These are phyloP conservation scores for Phrynocephalus guinanensis DNA, from an alignment of 2,797 vertebrate species.

Conservation along the genomic window DNA sequence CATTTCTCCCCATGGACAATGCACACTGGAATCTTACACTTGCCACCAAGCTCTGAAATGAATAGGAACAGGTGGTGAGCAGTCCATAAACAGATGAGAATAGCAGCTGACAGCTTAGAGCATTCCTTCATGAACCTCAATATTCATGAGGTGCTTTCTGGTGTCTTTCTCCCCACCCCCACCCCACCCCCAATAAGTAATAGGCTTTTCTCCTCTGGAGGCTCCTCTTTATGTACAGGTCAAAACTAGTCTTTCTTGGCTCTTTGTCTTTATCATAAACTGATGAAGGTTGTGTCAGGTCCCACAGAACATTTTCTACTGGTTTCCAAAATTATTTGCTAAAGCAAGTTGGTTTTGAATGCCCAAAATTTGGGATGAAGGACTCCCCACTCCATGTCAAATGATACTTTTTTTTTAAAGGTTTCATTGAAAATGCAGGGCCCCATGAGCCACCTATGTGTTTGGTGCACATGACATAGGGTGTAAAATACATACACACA, in stretches of 20 bases:
- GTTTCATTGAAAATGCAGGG: background rate
- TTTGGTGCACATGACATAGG: too few species aligned
- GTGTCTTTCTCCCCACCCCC: background rate
- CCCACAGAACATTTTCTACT: background rate
- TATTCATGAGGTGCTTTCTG: background rate
- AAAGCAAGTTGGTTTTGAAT: background rate
- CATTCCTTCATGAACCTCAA: accelerated
- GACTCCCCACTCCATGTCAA: too few species aligned
- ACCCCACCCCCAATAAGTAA: too few species aligned
- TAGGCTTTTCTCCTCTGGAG: background rate
- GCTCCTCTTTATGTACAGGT: slow-evolving; percentile 5
- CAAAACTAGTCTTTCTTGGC: background rate
- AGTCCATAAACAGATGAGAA: slow-evolving; percentile 19
- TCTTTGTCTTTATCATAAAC: background rate
- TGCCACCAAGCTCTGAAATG: slow-evolving; percentile 31
- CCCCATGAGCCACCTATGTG: too few species aligned
- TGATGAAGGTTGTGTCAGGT: accelerated
- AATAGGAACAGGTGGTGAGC: slow-evolving; percentile 61
- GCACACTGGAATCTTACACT: slow-evolving; percentile 43
- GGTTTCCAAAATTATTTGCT: background rate
- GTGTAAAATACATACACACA: too few species aligned
- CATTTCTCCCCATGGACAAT: accelerated
- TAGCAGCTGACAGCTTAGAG: background rate
- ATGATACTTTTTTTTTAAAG: too few species aligned
- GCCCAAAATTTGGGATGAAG: background rate